Conservation (phyloP, 2,888 invertebrate genomes). For the Colostygia pectinataria region DNA sequence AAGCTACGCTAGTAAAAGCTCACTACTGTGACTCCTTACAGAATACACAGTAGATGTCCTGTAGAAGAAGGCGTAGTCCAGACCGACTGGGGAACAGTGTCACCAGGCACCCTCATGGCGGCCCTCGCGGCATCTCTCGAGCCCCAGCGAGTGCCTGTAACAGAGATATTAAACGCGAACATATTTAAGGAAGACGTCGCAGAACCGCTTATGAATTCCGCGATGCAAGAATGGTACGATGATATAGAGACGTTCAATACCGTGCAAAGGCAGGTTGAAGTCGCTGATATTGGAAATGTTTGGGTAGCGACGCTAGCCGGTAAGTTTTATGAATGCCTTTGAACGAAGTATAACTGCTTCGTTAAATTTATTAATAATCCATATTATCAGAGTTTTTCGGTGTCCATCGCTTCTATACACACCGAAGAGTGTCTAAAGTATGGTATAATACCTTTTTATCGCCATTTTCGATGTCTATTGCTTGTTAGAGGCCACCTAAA, state of each 20-base stretch:
- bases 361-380: too few relatives aligned
- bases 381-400: too few relatives aligned
- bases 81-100: conserved; percentile 84
- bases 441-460: too few relatives aligned
- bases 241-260: conserved; percentile 58
- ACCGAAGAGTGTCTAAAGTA: too few relatives aligned
- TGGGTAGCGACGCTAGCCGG: conserved; percentile 85
- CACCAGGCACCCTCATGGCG: conserved; percentile 83
- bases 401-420: too few relatives aligned
- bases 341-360: too few relatives aligned
- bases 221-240: conserved; percentile 66
- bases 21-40: conserved; percentile 38
- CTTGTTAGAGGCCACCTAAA: too few relatives aligned
- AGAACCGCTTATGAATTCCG: conserved; percentile 60
- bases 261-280: conserved; percentile 40
- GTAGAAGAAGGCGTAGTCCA: conserved; percentile 86
- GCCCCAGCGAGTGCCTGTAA: conserved; percentile 77
- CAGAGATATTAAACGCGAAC: conserved; percentile 70
- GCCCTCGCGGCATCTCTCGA: conserved; percentile 85
- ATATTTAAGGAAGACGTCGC: conserved; percentile 67
- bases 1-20: too few relatives aligned
- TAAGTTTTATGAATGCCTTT: conserved; percentile 36
- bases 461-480: too few relatives aligned
- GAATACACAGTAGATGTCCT: conserved; percentile 81
- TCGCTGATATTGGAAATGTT: conserved; percentile 77